Conservation (phyloP, 2,888 invertebrate genomes). For the Dorcus hopei region DNA sequence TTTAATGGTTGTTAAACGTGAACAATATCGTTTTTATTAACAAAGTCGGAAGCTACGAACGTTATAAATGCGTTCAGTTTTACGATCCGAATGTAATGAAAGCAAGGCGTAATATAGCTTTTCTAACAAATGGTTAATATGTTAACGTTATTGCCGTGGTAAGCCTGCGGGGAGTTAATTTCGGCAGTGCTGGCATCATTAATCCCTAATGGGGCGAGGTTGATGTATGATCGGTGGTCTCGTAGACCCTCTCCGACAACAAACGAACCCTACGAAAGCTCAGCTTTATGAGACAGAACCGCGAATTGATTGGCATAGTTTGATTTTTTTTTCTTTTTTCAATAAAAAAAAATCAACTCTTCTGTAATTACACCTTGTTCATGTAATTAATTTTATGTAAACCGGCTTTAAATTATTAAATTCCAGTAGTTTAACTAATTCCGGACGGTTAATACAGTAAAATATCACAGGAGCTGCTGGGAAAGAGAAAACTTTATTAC, state of each 20-base stretch:
- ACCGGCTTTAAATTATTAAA: too few species aligned
- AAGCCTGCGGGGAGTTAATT: slow-evolving; percentile 53
- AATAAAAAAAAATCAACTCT: too few species aligned
- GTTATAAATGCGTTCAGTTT: slow-evolving; percentile 35
- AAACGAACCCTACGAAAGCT: not conserved
- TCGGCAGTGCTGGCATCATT: slow-evolving; percentile 52
- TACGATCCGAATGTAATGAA: slow-evolving; percentile 27
- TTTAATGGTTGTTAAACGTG: slow-evolving; percentile 7
- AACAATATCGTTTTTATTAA: slow-evolving; percentile 20
- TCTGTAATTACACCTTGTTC: too few species aligned
- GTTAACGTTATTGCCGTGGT: slow-evolving; percentile 52
- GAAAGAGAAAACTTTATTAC: too few species aligned
- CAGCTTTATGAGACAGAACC: not conserved
- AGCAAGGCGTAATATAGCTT: slow-evolving; percentile 37
- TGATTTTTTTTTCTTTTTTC: too few species aligned
- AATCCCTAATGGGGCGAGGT: slow-evolving; percentile 54
- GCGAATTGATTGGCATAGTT: too few species aligned
- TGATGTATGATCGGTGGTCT: slow-evolving; percentile 48
- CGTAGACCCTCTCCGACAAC: not conserved
- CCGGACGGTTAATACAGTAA: too few species aligned
- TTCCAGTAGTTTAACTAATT: too few species aligned
- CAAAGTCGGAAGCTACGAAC: slow-evolving; percentile 11
- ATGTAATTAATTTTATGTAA: too few species aligned
- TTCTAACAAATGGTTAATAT: slow-evolving; percentile 54
- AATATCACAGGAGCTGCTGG: too few species aligned